A percentile compares a stretch with the other conserved stretches of the same genome.
Evolutionary conservation across 2,113 vertebrate species (phyloP).

Genomic region (Megaceryle torquata): DNA sequence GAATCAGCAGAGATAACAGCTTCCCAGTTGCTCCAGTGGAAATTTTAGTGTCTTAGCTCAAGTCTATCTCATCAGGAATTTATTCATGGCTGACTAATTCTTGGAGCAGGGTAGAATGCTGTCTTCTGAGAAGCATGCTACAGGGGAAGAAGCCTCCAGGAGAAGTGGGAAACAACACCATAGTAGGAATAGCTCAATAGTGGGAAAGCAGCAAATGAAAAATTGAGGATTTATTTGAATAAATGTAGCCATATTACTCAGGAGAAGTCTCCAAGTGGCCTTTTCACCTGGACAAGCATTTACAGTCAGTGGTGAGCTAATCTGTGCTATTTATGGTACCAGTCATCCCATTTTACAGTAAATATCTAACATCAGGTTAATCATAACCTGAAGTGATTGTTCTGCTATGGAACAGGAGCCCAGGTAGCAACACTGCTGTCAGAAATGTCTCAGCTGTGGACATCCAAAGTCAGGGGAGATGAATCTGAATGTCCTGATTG

Average conservation of each 20-base stretch:
- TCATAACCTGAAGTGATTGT: not conserved
- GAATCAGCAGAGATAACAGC: not conserved
- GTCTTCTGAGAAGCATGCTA: not conserved
- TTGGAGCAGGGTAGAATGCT: fast-evolving
- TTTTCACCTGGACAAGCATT: not conserved
- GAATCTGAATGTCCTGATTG: not conserved
- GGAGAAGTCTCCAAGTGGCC: not conserved
- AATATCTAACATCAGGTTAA: not conserved
- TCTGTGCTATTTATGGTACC: not conserved
- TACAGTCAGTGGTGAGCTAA: not conserved
- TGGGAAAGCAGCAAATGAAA: not conserved
- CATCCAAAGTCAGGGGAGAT: not conserved
- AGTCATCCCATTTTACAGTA: not conserved
- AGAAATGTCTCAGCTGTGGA: not conserved
- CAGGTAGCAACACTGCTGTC: not conserved
- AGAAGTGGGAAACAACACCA: not conserved
- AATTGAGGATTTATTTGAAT: not conserved
- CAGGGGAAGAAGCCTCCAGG: not conserved
- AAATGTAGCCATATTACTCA: not conserved
- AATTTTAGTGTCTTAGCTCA: not conserved
- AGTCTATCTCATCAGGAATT: not conserved
- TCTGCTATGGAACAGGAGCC: not conserved
- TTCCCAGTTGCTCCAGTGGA: not conserved
- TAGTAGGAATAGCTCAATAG: not conserved
- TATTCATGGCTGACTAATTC: not conserved